Evolutionary conservation across 2,888 invertebrate species (phyloP).

Genomic region (Antheraea yamamai): DNA sequence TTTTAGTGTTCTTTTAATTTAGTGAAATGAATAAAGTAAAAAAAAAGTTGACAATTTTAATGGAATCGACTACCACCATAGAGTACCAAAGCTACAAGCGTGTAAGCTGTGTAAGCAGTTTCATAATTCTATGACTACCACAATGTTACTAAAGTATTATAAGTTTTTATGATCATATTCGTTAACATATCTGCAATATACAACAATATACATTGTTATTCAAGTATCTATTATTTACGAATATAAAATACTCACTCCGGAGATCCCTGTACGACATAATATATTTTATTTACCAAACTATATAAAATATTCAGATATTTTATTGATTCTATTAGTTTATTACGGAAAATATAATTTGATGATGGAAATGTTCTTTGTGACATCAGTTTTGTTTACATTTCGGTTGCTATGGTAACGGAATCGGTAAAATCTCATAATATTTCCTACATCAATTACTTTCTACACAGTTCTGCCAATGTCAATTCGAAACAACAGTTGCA

Average conservation of each 20-base stretch:
- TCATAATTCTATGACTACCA: too few relatives aligned
- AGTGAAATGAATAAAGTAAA: neutral
- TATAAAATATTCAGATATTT: too few relatives aligned
- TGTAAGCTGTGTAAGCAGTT: too few relatives aligned
- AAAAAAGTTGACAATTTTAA: neutral
- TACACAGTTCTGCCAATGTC: neutral
- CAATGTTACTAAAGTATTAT: too few relatives aligned
- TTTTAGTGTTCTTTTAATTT: neutral
- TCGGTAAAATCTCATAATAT: too few relatives aligned
- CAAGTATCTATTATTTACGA: slow-evolving; percentile 3
- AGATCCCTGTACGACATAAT: slow-evolving; percentile 88
- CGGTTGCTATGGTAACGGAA: slow-evolving; percentile 47
- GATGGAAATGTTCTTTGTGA: neutral
- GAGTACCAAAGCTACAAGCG: too few relatives aligned
- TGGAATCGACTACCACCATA: neutral
- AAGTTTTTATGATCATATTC: too few relatives aligned
- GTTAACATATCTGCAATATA: too few relatives aligned
- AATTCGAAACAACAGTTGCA: neutral
- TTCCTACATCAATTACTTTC: too few relatives aligned
- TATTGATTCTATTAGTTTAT: too few relatives aligned
- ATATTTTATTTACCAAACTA: slow-evolving; percentile 15
- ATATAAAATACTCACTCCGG: slow-evolving; percentile 81
- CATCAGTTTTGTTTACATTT: slow-evolving; percentile 23
- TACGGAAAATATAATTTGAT: too few relatives aligned
- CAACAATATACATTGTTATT: too few relatives aligned